These are phyloP conservation scores for Neotoxoptera formosana DNA, from an alignment of 1,140 invertebrate species.

Conservation along the genomic window DNA sequence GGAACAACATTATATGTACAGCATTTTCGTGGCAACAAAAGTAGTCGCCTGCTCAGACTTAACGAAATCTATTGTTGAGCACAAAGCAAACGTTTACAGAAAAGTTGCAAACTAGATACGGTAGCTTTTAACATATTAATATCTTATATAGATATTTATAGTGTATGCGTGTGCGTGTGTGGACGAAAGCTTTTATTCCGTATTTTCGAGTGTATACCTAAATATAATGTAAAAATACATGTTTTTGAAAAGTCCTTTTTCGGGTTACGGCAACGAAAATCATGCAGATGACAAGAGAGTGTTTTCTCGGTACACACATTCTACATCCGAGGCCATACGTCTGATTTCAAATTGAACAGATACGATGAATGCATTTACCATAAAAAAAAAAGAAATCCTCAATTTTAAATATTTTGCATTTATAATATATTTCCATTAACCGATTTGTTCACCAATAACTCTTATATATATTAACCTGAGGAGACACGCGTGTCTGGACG, in stretches of 20 bases:
- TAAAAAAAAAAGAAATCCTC: not conserved
- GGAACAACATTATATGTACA: not conserved
- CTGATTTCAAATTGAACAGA: not conserved
- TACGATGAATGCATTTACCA: not conserved
- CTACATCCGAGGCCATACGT: not conserved
- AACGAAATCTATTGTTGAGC: constrained; percentile 20
- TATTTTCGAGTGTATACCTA: not conserved
- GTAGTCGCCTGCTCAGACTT: not conserved
- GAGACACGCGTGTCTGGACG: not conserved
- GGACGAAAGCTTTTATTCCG: not conserved
- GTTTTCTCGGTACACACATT: not conserved
- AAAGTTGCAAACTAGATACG: constrained; percentile 29
- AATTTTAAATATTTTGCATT: not conserved
- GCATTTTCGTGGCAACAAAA: not conserved
- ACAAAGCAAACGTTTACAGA: not conserved
- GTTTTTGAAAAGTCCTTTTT: constrained; percentile 5
- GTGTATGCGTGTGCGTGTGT: not conserved
- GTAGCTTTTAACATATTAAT: constrained; percentile 39
- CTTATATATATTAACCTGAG: not conserved
- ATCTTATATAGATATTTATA: constrained; percentile 6
- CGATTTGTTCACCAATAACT: not conserved
- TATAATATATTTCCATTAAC: not conserved
- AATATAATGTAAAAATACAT: not conserved
- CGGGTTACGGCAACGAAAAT: not conserved
- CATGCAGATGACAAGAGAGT: constrained; percentile 43